phyloP scores from a whole-genome alignment of 2,888 invertebrate genomes.

The Hemicrepidius hirtus region DNA sequence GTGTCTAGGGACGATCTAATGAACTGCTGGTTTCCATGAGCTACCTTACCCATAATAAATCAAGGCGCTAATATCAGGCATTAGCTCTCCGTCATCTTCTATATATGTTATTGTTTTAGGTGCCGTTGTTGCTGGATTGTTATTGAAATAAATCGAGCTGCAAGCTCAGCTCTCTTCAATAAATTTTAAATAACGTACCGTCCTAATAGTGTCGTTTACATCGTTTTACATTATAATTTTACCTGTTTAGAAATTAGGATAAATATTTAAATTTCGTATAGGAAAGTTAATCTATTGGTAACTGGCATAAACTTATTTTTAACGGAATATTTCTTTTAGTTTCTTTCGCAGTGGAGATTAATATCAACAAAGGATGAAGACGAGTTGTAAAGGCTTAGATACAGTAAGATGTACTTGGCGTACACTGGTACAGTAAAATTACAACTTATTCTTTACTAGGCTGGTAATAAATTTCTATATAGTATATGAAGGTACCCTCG shows the following conservation, averaged over 20 bases:
- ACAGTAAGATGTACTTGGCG: too few species aligned
- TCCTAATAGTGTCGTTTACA: not conserved
- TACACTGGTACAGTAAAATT: too few species aligned
- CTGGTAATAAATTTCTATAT: conserved; percentile 10
- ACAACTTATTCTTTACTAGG: too few species aligned
- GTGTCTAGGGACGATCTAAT: conserved; percentile 52
- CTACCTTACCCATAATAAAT: conserved; percentile 58
- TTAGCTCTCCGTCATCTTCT: conserved; percentile 48
- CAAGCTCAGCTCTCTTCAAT: conserved; percentile 22
- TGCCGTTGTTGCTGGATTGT: conserved; percentile 16
- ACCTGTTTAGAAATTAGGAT: conserved; percentile 1
- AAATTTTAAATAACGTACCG: conserved; percentile 19
- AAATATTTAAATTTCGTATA: not conserved
- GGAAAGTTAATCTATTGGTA: too few species aligned
- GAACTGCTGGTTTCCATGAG: conserved; percentile 53
- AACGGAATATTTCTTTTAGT: too few species aligned
- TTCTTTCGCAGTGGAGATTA: too few species aligned
- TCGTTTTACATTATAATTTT: too few species aligned
- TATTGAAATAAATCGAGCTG: conserved; percentile 38
- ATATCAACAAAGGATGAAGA: too few species aligned
- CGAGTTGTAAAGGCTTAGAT: too few species aligned
- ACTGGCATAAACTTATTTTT: too few species aligned
- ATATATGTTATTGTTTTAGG: conserved; percentile 35
- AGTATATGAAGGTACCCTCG: not conserved
- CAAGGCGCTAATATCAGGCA: conserved; percentile 51